Evolutionary conservation across 2,113 vertebrate genomes (phyloP).

Genomic region (Festucalex cinctus): DNA sequence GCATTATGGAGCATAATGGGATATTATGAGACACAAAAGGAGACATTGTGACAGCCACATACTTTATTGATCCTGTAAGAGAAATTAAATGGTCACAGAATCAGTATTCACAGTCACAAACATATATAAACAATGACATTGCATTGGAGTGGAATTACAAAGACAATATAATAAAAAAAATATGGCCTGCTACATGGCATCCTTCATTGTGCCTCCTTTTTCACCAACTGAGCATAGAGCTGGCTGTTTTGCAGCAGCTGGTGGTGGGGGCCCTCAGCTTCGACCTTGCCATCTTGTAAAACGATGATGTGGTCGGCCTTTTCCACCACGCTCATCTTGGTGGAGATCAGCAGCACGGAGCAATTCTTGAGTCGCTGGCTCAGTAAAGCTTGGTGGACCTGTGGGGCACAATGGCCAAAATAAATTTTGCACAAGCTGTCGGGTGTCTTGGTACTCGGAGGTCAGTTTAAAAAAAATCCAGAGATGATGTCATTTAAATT

Average conservation of each 20-base stretch:
- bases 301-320: slow-evolving; percentile 73
- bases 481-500: too few relatives aligned
- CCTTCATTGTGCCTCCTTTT: slow-evolving; percentile 25
- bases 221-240: slow-evolving; percentile 66
- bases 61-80: too few relatives aligned
- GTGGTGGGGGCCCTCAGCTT: slow-evolving; percentile 57
- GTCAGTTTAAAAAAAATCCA: too few relatives aligned
- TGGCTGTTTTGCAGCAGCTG: slow-evolving; percentile 60
- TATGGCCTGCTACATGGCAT: background rate
- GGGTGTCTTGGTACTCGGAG: background rate
- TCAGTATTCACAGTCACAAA: too few relatives aligned
- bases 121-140: background rate
- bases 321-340: slow-evolving; percentile 71
- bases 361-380: slow-evolving; percentile 19
- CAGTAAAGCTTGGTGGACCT: slow-evolving; percentile 67
- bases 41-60: too few relatives aligned
- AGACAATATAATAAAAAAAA: background rate
- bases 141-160: background rate
- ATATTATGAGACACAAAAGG: too few relatives aligned
- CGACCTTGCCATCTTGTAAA: slow-evolving; percentile 68
- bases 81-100: too few relatives aligned
- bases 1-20: too few relatives aligned
- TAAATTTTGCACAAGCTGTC: background rate
- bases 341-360: slow-evolving; percentile 80
- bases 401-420: slow-evolving; percentile 2